Conservation (phyloP, 2,888 invertebrate genomes). For the Patella ulyssiponensis region DNA sequence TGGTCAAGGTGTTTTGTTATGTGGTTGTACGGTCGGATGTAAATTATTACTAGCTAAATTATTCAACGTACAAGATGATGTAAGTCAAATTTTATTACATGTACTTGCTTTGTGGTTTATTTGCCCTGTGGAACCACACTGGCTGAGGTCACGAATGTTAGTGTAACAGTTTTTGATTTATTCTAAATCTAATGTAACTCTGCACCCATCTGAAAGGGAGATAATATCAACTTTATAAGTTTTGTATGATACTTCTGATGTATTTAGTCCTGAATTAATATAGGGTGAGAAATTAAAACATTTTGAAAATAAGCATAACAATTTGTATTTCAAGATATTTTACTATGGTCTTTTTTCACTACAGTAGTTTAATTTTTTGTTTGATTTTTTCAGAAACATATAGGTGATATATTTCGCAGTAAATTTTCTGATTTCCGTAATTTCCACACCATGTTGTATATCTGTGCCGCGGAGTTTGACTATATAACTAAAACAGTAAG, state of each 20-base stretch:
- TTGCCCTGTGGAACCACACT: background rate
- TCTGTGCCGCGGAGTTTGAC: slow-evolving; percentile 84
- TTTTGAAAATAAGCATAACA: no score
- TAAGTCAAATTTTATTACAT: slow-evolving; percentile 53
- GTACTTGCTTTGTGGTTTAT: background rate
- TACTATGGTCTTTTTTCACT: background rate
- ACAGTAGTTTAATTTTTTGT: background rate
- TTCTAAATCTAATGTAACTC: no score
- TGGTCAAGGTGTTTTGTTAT: slow-evolving; percentile 62
- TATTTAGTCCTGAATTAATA: no score
- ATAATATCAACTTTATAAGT: no score
- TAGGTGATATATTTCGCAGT: slow-evolving; percentile 81
- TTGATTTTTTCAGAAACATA: slow-evolving; percentile 76
- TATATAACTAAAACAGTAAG: slow-evolving; percentile 76
- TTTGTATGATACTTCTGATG: no score
- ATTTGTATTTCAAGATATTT: slow-evolving; percentile 60
- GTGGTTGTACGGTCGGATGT: slow-evolving; percentile 66
- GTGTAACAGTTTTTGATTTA: no score
- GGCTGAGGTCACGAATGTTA: no score
- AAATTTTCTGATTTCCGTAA: slow-evolving; percentile 81
- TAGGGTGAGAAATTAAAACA: no score
- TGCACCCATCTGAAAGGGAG: no score
- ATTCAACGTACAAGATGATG: slow-evolving; percentile 72
- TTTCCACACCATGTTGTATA: slow-evolving; percentile 85
- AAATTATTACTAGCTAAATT: slow-evolving; percentile 68